Evolutionary conservation across 2,797 vertebrate species (phyloP).

Genomic region (Phalloptychus januarius): DNA sequence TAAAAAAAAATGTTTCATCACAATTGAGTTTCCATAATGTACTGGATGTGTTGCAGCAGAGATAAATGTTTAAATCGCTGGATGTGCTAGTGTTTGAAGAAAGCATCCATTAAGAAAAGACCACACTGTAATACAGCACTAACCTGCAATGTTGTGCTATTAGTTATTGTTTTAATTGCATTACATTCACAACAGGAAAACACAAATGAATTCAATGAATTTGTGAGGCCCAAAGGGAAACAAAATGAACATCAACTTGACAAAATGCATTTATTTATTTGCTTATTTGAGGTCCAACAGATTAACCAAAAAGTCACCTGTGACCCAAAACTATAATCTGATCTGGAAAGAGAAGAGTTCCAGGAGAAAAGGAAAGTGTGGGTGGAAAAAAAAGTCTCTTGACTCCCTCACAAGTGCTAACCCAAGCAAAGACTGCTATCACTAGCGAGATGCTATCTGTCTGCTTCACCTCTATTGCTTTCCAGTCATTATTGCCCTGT

Average conservation of each 20-base stretch:
- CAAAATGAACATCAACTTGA: not conserved
- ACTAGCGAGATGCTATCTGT: conserved; percentile 73
- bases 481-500: conserved; percentile 76
- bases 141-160: not conserved
- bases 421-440: conserved; percentile 73
- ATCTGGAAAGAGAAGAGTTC: conserved; percentile 3
- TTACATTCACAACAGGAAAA: not conserved
- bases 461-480: conserved; percentile 78
- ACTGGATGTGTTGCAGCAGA: not conserved
- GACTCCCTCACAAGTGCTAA: conserved; percentile 68
- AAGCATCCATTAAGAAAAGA: not conserved
- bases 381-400: conserved; percentile 12
- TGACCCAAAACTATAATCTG: not conserved
- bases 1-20: not conserved
- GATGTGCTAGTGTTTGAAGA: not conserved
- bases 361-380: conserved; percentile 39
- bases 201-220: not conserved
- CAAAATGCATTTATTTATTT: not conserved
- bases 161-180: not conserved
- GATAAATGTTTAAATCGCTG: not conserved
- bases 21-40: not conserved
- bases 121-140: not conserved
- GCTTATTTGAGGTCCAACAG: not conserved
- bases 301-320: not conserved
- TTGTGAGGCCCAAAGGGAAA: not conserved